Evolutionary conservation across 1,140 invertebrate genomes (phyloP).

Genomic region (Cherax quadricarinatus): DNA sequence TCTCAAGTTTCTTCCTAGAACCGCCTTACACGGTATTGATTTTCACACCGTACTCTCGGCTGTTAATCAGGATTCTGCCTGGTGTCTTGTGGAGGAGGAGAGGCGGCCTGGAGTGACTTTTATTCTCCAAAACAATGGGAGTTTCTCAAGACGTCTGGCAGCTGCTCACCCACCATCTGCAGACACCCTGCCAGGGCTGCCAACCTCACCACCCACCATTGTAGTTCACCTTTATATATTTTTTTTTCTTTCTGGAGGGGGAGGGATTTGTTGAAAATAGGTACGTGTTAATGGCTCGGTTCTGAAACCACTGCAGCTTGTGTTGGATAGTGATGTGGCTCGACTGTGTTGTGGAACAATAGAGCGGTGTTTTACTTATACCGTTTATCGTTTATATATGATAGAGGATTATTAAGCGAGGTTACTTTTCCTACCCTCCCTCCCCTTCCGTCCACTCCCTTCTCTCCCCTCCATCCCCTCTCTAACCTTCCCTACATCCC

Average conservation of each 20-base stretch:
- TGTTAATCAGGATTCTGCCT: too few relatives aligned
- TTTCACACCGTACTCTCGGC: too few relatives aligned
- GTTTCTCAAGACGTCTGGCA: conserved; percentile 13
- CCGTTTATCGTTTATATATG: too few relatives aligned
- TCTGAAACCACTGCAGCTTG: neutral
- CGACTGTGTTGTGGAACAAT: neutral
- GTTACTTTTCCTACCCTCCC: neutral
- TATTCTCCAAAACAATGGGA: too few relatives aligned
- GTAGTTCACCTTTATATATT: conserved; percentile 1
- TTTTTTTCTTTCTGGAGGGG: too few relatives aligned
- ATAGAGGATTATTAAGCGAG: neutral
- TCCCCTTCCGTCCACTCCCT: too few relatives aligned
- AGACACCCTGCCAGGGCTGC: conserved; percentile 50
- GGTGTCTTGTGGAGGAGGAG: too few relatives aligned
- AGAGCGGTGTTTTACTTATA: too few relatives aligned
- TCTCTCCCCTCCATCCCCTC: too few relatives aligned
- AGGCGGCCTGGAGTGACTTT: too few relatives aligned
- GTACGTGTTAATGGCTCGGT: neutral
- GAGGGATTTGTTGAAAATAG: neutral
- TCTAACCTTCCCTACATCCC: neutral
- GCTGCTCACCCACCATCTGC: conserved; percentile 28
- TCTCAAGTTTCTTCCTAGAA: too few relatives aligned
- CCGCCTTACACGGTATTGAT: too few relatives aligned
- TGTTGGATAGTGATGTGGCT: neutral
- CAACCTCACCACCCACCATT: conserved; percentile 42